These are phyloP conservation scores for Netelia inedita DNA, from an alignment of 2,888 invertebrate genomes.

Conservation along the genomic window DNA sequence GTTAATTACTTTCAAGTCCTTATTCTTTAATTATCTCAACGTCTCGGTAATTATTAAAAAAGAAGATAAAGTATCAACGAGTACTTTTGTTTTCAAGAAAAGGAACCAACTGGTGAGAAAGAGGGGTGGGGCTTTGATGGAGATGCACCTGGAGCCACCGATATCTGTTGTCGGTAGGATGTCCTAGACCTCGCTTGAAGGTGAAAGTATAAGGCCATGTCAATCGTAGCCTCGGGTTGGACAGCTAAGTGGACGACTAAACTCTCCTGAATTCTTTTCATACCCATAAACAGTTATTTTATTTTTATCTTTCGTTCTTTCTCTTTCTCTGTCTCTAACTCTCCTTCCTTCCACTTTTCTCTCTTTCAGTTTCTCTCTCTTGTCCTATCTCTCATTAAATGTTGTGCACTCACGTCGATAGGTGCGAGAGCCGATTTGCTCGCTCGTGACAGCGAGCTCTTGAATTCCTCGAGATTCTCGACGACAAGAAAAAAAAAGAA, in stretches of 20 bases:
- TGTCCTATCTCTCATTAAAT: background rate
- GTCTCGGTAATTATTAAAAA: too few species aligned
- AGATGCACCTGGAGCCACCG: background rate
- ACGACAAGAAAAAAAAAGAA: constrained; percentile 3
- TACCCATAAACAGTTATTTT: background rate
- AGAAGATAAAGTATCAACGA: too few species aligned
- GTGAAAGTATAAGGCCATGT: constrained; percentile 79
- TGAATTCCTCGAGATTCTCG: constrained; percentile 27
- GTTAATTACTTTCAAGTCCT: too few species aligned
- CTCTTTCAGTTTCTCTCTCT: background rate
- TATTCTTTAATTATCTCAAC: too few species aligned
- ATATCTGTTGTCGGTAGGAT: constrained; percentile 31
- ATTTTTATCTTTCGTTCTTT: background rate
- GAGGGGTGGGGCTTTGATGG: background rate
- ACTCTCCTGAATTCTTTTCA: constrained; percentile 4
- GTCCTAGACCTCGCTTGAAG: constrained; percentile 81
- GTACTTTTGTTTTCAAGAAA: background rate
- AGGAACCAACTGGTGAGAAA: background rate
- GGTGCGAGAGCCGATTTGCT: background rate
- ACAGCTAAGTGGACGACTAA: constrained; percentile 25
- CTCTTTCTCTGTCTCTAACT: too few species aligned
- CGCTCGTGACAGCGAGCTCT: background rate
- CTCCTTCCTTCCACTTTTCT: background rate
- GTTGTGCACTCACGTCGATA: constrained; percentile 1
- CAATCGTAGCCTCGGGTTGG: constrained; percentile 52